Evolutionary conservation across 1,140 invertebrate genomes (phyloP), one percentile per base, ranked within the genome.

Genomic region (Zaprionus taronus): DNA sequence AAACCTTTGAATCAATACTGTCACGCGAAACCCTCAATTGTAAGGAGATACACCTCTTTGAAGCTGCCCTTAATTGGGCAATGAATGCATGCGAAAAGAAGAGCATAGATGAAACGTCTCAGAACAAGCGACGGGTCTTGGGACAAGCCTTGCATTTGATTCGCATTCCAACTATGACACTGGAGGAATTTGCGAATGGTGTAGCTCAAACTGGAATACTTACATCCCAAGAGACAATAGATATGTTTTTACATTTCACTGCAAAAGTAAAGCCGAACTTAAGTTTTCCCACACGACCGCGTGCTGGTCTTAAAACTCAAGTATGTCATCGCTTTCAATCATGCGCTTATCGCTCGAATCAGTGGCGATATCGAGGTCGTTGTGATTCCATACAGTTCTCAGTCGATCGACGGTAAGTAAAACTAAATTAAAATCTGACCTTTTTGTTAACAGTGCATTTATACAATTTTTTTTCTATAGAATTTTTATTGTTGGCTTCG

Each of bases 271-370:
- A 98, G 93, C 98, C 98, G 24, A 93, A 93, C 68, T 93, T 99
- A 12, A 95, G 95, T 56, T 99, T 97, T 92, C 96, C 96, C 9
- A 96, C 95, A 20, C 97, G 97, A 92, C 93, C 96, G 4, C 94
- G 98, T 82, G 95, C 96, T 68, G 98, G 98, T 70, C 93, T 99
- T 7, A 97, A 97, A 93, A 96, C 98, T 75, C 97, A 98, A 95
- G 96, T 98, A 14, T 98, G 98, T 89, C 98, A 98, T 92, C 94
- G 98, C 92, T 99, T 99, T 92, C 97, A 98, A 93, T 99, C 98
- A 1, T 98, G 97, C 90, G 98, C 98, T 4, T 99, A 99, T 92
- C 95, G 98, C 79, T 98, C 97, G 86, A 99, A 99, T 92, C 98
- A 99, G 86, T 98, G 98, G 97, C 95, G 97, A 38, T 98, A 98